These are phyloP conservation scores for Centropus bengalensis DNA, from an alignment of 2,113 vertebrate genomes.

Conservation along the genomic window DNA sequence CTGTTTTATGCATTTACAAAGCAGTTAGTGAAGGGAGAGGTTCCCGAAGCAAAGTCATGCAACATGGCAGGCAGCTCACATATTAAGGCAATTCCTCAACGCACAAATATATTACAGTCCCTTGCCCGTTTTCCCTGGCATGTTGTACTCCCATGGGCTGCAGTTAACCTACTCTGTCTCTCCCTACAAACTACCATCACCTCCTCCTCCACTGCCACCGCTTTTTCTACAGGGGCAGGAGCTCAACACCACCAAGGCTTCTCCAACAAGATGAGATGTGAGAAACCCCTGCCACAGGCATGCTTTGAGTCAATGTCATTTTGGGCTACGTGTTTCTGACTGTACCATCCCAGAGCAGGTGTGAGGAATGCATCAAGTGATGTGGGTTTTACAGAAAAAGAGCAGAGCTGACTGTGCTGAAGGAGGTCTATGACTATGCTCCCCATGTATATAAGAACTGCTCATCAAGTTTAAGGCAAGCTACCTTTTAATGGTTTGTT, in stretches of 20 bases:
- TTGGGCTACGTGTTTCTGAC: neutral
- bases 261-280: neutral
- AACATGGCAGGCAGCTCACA: neutral
- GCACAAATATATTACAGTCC: neutral
- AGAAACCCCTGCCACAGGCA: neutral
- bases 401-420: neutral
- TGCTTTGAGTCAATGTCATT: neutral
- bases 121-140: neutral
- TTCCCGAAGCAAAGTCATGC: constrained; percentile 47
- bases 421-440: neutral
- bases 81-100: neutral
- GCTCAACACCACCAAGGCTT: neutral
- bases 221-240: neutral
- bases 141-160: neutral
- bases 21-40: constrained; percentile 40
- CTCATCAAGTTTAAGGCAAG: neutral
- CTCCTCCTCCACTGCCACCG: neutral
- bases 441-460: neutral
- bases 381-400: neutral
- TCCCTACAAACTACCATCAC: neutral
- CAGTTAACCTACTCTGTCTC: neutral
- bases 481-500: constrained; percentile 19
- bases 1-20: constrained; percentile 54
- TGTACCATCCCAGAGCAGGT: neutral
- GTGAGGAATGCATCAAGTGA: neutral